A percentile compares a stretch with the other conserved stretches of the same genome.
phyloP scores from a whole-genome alignment of 2,113 vertebrate species.

The Paramisgurnus dabryanus region DNA sequence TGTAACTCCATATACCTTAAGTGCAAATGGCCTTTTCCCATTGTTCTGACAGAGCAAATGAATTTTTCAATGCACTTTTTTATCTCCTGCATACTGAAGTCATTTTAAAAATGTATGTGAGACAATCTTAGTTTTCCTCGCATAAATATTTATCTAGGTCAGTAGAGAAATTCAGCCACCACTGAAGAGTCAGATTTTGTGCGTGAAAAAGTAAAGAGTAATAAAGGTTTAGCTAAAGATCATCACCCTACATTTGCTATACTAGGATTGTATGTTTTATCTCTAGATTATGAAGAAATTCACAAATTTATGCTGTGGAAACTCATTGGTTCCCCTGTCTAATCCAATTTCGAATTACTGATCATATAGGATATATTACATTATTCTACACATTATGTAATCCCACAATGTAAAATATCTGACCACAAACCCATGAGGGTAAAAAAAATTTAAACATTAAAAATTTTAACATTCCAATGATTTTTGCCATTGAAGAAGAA shows the following conservation, averaged over 20 bases:
- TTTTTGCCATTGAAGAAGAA: too few relatives aligned
- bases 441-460: too few relatives aligned
- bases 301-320: conserved; percentile 6
- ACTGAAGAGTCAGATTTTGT: background rate
- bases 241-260: background rate
- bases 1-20: background rate
- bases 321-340: background rate
- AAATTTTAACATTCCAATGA: too few relatives aligned
- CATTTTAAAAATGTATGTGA: conserved; percentile 45
- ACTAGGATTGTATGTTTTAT: background rate
- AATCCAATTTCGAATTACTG: background rate
- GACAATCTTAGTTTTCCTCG: conserved; percentile 42
- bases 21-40: conserved; percentile 20
- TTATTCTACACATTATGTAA: background rate
- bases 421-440: too few relatives aligned
- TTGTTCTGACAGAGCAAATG: conserved; percentile 58
- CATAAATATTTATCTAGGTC: conserved; percentile 55
- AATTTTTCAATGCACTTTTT: conserved; percentile 65
- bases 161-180: background rate
- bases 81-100: conserved; percentile 59
- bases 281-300: background rate
- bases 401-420: too few relatives aligned
- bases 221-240: background rate
- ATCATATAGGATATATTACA: background rate
- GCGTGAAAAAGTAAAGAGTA: background rate